Evolutionary conservation across 1,140 invertebrate genomes (phyloP).

Genomic region (Hypothenemus hampei): DNA sequence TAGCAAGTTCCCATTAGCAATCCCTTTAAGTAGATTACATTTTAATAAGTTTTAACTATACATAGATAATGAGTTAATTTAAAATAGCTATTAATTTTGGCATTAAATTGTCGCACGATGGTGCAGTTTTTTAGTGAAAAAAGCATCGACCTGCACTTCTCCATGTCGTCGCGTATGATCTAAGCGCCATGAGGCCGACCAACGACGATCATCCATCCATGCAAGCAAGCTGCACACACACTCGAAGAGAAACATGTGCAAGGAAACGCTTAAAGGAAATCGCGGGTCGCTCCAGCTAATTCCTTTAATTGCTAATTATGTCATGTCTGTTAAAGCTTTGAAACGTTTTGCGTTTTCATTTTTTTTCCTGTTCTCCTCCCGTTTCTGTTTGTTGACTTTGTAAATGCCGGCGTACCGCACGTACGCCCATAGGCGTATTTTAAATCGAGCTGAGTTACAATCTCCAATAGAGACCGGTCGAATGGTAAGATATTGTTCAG

Average conservation of each 20-base stretch:
- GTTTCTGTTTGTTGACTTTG: background rate
- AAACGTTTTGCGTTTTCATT: slow-evolving; percentile 6
- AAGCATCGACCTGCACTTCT: too few relatives aligned
- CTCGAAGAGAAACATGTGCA: slow-evolving; percentile 22
- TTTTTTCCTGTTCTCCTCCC: background rate
- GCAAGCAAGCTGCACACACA: slow-evolving; percentile 7
- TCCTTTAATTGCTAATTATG: slow-evolving; percentile 29
- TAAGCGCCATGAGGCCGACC: slow-evolving; percentile 8
- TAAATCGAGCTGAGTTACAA: too few relatives aligned
- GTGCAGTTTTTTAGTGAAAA: background rate
- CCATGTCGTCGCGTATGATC: too few relatives aligned
- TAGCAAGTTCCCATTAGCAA: background rate
- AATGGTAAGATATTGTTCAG: too few relatives aligned
- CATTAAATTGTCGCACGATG: background rate
- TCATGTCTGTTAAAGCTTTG: slow-evolving; percentile 18
- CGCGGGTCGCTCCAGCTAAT: slow-evolving; percentile 21
- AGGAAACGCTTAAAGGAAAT: slow-evolving; percentile 26
- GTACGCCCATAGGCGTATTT: too few relatives aligned
- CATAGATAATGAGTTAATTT: background rate
- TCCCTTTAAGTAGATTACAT: background rate
- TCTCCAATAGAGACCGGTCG: too few relatives aligned
- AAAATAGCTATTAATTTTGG: background rate
- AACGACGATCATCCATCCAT: too few relatives aligned
- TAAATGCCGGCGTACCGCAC: too few relatives aligned
- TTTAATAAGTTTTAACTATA: background rate